Evolutionary conservation across 2,888 invertebrate species (phyloP), one percentile per base, ranked within the genome.

Genomic region (Habroteleia sp.): DNA sequence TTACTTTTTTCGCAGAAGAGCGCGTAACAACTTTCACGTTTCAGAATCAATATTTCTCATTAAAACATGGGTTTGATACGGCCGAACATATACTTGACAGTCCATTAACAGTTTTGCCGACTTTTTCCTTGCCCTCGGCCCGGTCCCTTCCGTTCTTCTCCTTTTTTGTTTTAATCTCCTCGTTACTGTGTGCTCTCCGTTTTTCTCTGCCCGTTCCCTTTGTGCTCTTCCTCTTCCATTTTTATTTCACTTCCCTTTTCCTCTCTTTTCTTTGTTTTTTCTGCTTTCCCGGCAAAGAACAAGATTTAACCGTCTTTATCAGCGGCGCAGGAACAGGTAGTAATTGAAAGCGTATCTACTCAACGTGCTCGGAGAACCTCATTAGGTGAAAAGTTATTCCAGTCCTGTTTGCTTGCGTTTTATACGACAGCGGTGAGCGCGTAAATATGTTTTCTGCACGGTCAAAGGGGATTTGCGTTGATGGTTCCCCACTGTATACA

Each of bases 331-430:
- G 29, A 68, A 56, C 66, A 54, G 31, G 42, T 68, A 62, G 68
- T 68, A 62, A 74, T 68, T 68, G 62, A 63, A 68, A 63, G 63
- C 56, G 54, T 63, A 74, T 74, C 69, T 63, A 58, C 56, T 74
- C 74, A 52, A 71, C 74, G 54, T 69, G 63, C 69, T 63, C 41
- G 54, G 56, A 35, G 74, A 75, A 75, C 65, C 74, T 75, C 74
- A 75, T 75, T 75, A 75, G 69, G 69, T 60, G 69, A 71, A 71
- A 75, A 75, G 75, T 71, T 71, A 75, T 71, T 71, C 60, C 71
- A 23, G 54, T 27, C 39, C 42, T 75, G 75, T 71, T 71, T 75
- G 65, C 54, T 37, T 60, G 71, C 71, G 71, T 75, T 69, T 74
- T 65, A 60, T 63, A 63, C 56, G 74, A 65, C 63, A 72, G 46